Conservation (phyloP, 2,113 vertebrate genomes). For the Thryonomys swinderianus region DNA sequence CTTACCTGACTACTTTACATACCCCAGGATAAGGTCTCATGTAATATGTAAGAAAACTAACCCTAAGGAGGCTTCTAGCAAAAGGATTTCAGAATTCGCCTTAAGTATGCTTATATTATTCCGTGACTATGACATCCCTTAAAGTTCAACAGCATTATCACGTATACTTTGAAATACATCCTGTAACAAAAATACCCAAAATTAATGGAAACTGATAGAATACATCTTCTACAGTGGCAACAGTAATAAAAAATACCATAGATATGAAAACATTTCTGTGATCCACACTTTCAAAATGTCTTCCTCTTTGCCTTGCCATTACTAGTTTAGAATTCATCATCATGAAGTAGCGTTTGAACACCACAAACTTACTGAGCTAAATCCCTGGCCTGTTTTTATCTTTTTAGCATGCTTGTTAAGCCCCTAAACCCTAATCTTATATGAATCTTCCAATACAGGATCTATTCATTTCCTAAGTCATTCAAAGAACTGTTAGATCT, state of each 20-base stretch:
- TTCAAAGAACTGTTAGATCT: background rate
- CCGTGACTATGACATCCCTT: background rate
- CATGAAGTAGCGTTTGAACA: background rate
- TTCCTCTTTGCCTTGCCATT: background rate
- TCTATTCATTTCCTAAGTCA: background rate
- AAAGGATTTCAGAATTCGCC: background rate
- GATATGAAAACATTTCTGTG: background rate
- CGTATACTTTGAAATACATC: background rate
- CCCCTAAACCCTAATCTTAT: background rate
- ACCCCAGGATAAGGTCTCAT: background rate
- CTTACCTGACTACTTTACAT: background rate
- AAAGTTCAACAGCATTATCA: background rate
- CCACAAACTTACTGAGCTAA: too few relatives aligned
- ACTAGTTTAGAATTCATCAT: background rate
- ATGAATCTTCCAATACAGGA: background rate
- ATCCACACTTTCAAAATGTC: background rate
- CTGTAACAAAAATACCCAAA: background rate
- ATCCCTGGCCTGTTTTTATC: background rate
- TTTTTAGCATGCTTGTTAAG: background rate
- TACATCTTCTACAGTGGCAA: background rate
- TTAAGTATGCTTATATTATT: background rate
- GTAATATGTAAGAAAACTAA: background rate
- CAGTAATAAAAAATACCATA: background rate
- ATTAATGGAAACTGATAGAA: background rate
- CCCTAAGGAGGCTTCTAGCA: background rate